A percentile compares a stretch with the other conserved stretches of the same genome.
phyloP scores from a whole-genome alignment of 2,888 invertebrate genomes.

The Cynaeus angustus region DNA sequence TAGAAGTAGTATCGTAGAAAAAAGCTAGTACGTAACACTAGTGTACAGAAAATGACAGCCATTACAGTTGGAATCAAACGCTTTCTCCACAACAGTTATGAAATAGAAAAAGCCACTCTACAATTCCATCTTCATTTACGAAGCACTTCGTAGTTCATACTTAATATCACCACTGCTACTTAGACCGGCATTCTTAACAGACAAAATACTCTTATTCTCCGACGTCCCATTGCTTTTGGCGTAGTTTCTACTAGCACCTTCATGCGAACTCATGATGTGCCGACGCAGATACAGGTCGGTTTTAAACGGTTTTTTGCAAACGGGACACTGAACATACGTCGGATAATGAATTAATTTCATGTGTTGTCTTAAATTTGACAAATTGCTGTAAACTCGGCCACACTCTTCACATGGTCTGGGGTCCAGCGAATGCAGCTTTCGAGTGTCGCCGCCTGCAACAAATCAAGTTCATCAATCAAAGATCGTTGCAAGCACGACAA shows the following conservation, averaged over 20 bases:
- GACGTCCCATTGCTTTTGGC: slow-evolving; percentile 21
- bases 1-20: no score
- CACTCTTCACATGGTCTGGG: slow-evolving; percentile 78
- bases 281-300: slow-evolving; percentile 78
- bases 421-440: slow-evolving; percentile 72
- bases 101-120: no score
- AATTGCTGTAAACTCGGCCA: slow-evolving; percentile 79
- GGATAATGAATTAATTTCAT: slow-evolving; percentile 80
- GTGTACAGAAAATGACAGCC: no score
- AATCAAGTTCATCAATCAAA: slow-evolving; percentile 54
- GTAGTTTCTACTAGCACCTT: slow-evolving; percentile 52
- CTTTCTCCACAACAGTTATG: no score
- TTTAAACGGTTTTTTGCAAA: slow-evolving; percentile 78
- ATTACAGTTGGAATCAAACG: no score
- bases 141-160: slow-evolving; percentile 47
- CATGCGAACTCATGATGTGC: slow-evolving; percentile 76
- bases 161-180: slow-evolving; percentile 22
- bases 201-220: not conserved
- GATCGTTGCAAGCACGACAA: slow-evolving; percentile 68
- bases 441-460: slow-evolving; percentile 70
- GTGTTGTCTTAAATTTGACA: slow-evolving; percentile 79
- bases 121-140: slow-evolving; percentile 16
- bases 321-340: slow-evolving; percentile 76
- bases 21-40: no score
- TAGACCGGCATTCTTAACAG: not conserved